A percentile compares a stretch with the other conserved stretches of the same genome.
Conservation (phyloP, 92 coral and sea anemone genomes). For the Heliopora coerulea region DNA sequence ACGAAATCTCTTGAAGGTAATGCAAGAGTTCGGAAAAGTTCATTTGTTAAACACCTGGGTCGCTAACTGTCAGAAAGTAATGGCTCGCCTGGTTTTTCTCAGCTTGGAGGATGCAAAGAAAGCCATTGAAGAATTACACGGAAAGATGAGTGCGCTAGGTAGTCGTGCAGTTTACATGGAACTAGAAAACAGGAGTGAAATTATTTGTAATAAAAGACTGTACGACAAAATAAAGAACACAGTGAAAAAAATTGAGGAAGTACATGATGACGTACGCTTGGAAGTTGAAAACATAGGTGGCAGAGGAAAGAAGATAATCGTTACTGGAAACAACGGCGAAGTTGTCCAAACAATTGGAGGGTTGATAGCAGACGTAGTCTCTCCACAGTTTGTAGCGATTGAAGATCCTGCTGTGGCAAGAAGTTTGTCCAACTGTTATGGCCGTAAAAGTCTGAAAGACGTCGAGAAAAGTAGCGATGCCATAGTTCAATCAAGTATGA, state of each 20-base stretch:
- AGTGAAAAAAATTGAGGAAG: background rate
- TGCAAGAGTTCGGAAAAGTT: constrained; percentile 7
- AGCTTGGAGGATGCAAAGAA: background rate
- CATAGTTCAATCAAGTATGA: background rate
- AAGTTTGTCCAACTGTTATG: constrained; percentile 10
- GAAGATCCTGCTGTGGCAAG: constrained; percentile 22
- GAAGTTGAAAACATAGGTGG: background rate
- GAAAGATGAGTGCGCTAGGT: constrained; percentile 5
- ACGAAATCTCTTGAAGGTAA: background rate
- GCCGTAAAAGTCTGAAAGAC: constrained; percentile 10
- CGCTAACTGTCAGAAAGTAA: constrained; percentile 20
- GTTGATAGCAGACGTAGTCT: background rate
- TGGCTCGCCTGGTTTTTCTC: background rate
- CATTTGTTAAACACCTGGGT: constrained; percentile 3
- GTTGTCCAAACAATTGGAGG: constrained; percentile 26
- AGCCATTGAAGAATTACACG: too few species aligned
- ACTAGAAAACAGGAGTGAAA: background rate
- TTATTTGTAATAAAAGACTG: constrained; percentile 13
- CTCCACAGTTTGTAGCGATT: background rate
- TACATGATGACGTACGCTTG: background rate
- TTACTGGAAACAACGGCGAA: constrained; percentile 14
- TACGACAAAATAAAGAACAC: constrained; percentile 5
- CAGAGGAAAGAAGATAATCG: constrained; percentile 4
- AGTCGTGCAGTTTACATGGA: constrained; percentile 18
- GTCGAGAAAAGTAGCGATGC: constrained; percentile 8